A percentile compares a stretch with the other conserved stretches of the same genome.
Conservation (phyloP, 2,113 vertebrate genomes). For the Triplophysa dalaica region DNA sequence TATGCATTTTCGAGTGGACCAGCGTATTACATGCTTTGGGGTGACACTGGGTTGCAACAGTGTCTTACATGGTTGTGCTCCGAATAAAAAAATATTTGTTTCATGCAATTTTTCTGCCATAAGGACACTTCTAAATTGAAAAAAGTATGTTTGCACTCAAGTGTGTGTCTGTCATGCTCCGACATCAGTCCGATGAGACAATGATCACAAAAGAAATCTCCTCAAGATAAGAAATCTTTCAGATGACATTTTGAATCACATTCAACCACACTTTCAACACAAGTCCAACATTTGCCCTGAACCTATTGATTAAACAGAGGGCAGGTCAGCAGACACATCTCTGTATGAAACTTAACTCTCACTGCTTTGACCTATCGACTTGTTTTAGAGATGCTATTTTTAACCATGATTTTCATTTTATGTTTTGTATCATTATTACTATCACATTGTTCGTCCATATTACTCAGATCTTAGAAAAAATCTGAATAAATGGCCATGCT, state of each 20-base stretch:
- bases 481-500: conserved; percentile 17
- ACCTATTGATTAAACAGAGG: conserved; percentile 38
- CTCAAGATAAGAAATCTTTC: background rate
- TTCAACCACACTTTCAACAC: background rate
- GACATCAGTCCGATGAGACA: background rate
- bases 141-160: too few species aligned
- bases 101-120: background rate
- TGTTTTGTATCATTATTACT: conserved; percentile 5
- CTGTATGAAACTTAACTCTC: conserved; percentile 34
- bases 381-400: conserved; percentile 29
- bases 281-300: background rate
- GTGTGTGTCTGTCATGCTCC: too few species aligned
- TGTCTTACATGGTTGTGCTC: background rate
- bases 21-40: too few species aligned
- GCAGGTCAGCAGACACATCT: conserved; percentile 8
- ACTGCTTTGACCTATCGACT: conserved; percentile 46
- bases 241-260: background rate
- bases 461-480: conserved; percentile 13
- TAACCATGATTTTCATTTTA: background rate
- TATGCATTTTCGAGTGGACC: too few species aligned
- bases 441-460: background rate
- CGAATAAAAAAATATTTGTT: background rate
- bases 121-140: background rate
- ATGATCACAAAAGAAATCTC: background rate
- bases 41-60: too few species aligned